Conservation (phyloP, 2,888 invertebrate genomes). For the Diarsia brunnea region DNA sequence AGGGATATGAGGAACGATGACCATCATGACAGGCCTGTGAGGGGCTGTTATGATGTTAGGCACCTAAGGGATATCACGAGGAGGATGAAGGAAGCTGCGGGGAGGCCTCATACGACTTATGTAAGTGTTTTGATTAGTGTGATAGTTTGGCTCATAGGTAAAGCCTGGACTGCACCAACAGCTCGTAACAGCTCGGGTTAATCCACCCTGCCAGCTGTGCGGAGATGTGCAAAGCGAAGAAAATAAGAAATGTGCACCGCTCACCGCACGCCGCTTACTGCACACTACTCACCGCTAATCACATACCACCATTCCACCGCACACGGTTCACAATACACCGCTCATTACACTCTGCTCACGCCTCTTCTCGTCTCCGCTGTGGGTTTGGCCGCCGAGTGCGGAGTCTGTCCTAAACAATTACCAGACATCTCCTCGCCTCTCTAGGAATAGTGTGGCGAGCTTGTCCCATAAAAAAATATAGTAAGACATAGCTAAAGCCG, state of each 20-base stretch:
- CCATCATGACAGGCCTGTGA: conserved; percentile 39
- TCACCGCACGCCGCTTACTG: no score
- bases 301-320: no score
- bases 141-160: background rate
- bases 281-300: no score
- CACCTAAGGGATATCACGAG: conserved; percentile 68
- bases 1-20: conserved; percentile 66
- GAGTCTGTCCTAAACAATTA: no score
- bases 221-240: background rate
- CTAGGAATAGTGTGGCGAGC: no score
- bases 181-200: no score
- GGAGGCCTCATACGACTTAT: conserved; percentile 54
- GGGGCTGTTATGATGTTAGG: conserved; percentile 69
- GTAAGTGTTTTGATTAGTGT: conserved; percentile 57
- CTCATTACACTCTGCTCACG: background rate
- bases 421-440: no score
- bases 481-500: no score
- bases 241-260: background rate
- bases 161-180: background rate
- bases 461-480: no score
- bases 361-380: no score
- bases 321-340: no score
- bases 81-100: conserved; percentile 61
- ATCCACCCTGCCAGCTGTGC: background rate
- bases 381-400: no score